phyloP scores from a whole-genome alignment of 2,113 vertebrate species.

The Donacobius atricapilla region DNA sequence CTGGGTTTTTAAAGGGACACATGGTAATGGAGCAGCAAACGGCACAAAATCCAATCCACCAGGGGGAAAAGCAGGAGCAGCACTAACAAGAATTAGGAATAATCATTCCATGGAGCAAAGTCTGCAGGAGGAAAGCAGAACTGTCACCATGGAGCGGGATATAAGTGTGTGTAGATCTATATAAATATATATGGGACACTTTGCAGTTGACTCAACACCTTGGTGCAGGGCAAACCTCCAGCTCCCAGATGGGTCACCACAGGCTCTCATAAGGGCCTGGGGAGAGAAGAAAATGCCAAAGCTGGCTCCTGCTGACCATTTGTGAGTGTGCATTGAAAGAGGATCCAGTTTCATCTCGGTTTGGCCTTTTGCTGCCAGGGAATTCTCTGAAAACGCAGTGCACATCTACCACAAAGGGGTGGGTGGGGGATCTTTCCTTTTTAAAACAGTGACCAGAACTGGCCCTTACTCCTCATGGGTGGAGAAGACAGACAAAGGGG shows the following conservation, averaged over 20 bases:
- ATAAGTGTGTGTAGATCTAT: background rate
- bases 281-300: background rate
- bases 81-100: background rate
- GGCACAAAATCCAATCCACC: background rate
- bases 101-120: background rate
- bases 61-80: background rate
- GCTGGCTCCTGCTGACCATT: background rate
- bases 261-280: background rate
- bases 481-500: background rate
- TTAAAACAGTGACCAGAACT: background rate
- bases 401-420: background rate
- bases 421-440: fast-evolving
- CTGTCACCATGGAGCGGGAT: background rate
- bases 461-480: background rate
- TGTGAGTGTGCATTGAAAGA: background rate
- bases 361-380: background rate
- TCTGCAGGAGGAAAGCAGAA: background rate
- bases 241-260: conserved; percentile 27
- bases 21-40: background rate
- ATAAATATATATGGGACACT: background rate
- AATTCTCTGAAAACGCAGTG: background rate
- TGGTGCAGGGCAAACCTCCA: background rate
- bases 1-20: background rate
- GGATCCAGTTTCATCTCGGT: background rate
- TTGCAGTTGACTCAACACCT: background rate